Base-by-base conservation (phyloP, 2,797 vertebrate species). In the Chaenodraco wilsoni region DNA sequence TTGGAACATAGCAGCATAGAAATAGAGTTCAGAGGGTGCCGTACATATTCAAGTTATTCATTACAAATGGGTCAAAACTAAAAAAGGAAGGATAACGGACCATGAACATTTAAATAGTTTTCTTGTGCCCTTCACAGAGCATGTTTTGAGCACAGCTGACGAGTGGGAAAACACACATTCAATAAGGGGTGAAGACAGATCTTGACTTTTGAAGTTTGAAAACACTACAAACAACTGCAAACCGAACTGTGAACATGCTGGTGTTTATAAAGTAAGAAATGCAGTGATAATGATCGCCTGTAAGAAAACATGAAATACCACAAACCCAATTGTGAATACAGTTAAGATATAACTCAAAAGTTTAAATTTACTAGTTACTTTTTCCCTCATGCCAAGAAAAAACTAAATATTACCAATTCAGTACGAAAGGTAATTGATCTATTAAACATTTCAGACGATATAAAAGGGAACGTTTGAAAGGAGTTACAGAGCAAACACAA, bases 181-280 rank as follows among this genome's bases (percentile, higher is more conserved):
- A 65, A 31, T 46, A 44, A 51, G 27, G 33, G 49, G 10, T 49
- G 57, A 52, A 59, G 60, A 59, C 33, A 60, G 60, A 31, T 41
- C 43, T 9, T 59, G 21, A 27, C 54, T 27, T 41, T 54, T 65
- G 27, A 51, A 15, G 19, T 52, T 13, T 64, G n/a, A 43, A 60
- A 60, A 27, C 16, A 48, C 37, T 15, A 14, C 45, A 43, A 37
- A 37, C 0, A 66, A 57, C 12, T 31, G 44, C 10, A 48, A 63
- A 7, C 6, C 16, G 16, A 46, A 50, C 19, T 11, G 19, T 41
- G 31, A 51, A 65, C 48, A 16, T 9, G 23, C 9, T 16, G 51
- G 12, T 37, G 33, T 37, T 37, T 37, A 37, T 37, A 37, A 37
- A 7, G 8, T 37, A 37, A 37, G 33, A 48, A 46, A 43, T 41